Evolutionary conservation across 30 jellyfish, hydroid and myxozoan genomes (phyloP).

Genomic region (Aurelia sp.): DNA sequence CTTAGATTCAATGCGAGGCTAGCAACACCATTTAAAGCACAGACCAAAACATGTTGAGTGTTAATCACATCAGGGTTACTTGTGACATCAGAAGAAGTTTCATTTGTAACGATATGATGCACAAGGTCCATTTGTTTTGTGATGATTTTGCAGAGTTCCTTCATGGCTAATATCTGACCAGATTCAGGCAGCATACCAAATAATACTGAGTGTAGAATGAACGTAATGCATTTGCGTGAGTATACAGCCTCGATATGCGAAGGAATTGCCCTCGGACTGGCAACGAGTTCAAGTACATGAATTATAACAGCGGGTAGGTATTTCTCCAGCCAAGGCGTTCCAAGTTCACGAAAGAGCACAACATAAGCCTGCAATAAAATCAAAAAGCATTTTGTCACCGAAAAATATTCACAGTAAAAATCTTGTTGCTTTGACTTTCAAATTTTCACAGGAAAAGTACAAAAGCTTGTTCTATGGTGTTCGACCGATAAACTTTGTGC

Average conservation of each 20-base stretch:
- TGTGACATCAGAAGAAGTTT: conserved; percentile 48
- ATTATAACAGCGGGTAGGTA: conserved; percentile 74
- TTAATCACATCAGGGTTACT: conserved; percentile 79
- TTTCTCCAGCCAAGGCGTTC: conserved; percentile 90
- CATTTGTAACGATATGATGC: conserved; percentile 82
- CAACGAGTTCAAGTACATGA: conserved; percentile 90
- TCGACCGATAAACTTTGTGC: no score
- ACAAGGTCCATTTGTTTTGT: conserved; percentile 88
- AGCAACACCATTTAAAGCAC: conserved; percentile 94
- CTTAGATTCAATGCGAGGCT: conserved; percentile 79
- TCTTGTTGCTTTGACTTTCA: no score
- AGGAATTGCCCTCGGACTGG: conserved; percentile 92
- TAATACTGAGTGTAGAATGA: conserved; percentile 82
- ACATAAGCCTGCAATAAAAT: conserved; percentile 85
- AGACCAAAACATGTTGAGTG: conserved; percentile 96
- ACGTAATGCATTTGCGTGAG: conserved; percentile 92
- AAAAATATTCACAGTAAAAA: not conserved
- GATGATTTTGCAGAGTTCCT: conserved; percentile 88
- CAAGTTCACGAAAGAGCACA: conserved; percentile 89
- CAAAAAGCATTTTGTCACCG: not conserved
- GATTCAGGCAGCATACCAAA: conserved; percentile 93
- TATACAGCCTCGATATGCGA: conserved; percentile 97
- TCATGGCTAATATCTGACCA: conserved; percentile 83
- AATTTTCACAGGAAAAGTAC: no score
- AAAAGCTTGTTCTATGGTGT: no score